Evolutionary conservation across 2,888 invertebrate genomes (phyloP), one percentile per base, ranked within the genome.

Genomic region (Aradus depressus): DNA sequence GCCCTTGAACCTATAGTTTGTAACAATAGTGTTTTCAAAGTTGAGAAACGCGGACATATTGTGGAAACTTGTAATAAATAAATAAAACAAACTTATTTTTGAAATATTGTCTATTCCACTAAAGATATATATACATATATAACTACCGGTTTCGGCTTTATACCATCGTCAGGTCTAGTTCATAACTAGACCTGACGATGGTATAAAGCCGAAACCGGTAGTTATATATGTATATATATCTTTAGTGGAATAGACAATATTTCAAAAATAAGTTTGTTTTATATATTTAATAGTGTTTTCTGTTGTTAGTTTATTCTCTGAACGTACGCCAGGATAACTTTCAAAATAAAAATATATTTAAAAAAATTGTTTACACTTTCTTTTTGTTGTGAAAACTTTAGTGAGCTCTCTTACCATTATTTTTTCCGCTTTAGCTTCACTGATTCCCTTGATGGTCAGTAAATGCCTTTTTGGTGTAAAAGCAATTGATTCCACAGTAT

Each of bases 401-500:
- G n/a, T 28, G n/a, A 8, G n/a, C 31, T 28, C 38, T 42, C 14
- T 19, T 32, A 75, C 75, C 52, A 91, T 64, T 58, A 96, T 80
- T 72, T 95, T 95, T 58, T 97, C 97, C 10, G 93, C 96, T 68
- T 99, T 99, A 0, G 86, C 87, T 66, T 98, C 98, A 41, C 93
- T 93, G 59, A 99, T 89, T 0, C 98, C 98, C 70, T 95, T 95
- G 37, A 93, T 85, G 4, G 80, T 72, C 2, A 92, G 72, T 0
- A 98, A 71, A 65, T 81, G 79, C 68, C 96, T 97, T 65, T 91
- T 92, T 0, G 97, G 91, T 1, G 93, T 83, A 72, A 86, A 96
- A 0, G 96, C 96, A 10, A 99, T 79, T 0, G 97, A 78, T 66
- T 97, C 97, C 0, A 98, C 86, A 0, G 98, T 98, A 65, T 90